A percentile compares a stretch with the other conserved stretches of the same genome.
These are phyloP conservation scores for Smittia aterrima DNA, from an alignment of 2,888 invertebrate species.

Conservation along the genomic window DNA sequence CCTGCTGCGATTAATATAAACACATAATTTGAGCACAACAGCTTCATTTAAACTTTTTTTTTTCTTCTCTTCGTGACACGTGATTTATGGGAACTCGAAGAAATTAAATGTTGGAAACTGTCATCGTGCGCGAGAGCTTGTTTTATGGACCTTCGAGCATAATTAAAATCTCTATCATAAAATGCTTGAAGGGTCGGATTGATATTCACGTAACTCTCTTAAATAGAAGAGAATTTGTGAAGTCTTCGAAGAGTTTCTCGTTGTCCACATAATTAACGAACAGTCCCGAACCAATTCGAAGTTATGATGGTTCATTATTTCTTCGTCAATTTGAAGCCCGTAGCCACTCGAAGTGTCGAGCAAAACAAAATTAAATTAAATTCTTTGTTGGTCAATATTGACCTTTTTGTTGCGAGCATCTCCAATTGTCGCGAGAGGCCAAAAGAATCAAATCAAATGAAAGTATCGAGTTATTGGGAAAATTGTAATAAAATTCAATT, in stretches of 20 bases:
- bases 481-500: background rate
- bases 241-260: too few species aligned
- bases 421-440: background rate
- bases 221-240: too few species aligned
- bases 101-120: slow-evolving; percentile 1
- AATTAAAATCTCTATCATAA: background rate
- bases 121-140: background rate
- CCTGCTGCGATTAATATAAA: slow-evolving; percentile 38
- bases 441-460: background rate
- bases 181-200: too few species aligned
- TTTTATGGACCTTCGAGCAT: background rate
- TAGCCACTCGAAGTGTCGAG: background rate
- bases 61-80: slow-evolving; percentile 17
- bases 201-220: too few species aligned
- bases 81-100: slow-evolving; percentile 33
- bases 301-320: background rate
- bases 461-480: background rate
- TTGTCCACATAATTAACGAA: too few species aligned
- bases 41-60: slow-evolving; percentile 5
- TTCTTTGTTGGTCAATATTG: slow-evolving; percentile 40
- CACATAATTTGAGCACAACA: slow-evolving; percentile 31
- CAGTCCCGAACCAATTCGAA: too few species aligned
- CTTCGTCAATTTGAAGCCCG: background rate
- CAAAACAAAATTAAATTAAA: slow-evolving; percentile 35
- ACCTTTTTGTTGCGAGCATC: slow-evolving; percentile 17